Evolutionary conservation across 2,888 invertebrate species (phyloP), one percentile per base, ranked within the genome.

Genomic region (Diloba caeruleocephala): DNA sequence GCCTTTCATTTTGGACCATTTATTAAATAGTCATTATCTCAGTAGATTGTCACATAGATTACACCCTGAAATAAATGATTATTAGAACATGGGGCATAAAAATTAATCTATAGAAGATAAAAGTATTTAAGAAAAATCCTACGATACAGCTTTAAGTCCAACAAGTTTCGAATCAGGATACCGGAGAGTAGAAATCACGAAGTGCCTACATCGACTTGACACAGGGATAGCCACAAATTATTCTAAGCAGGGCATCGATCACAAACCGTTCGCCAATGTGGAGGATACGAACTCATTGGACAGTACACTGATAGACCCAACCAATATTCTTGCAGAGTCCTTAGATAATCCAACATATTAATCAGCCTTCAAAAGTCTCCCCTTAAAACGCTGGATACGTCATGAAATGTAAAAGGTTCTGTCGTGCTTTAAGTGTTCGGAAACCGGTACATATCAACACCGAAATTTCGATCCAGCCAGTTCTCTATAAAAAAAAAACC

Each of bases 401-500:
- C 39, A 53, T 41, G 49, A 61, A 56, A 52, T 54, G 26, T 60
- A 51, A 54, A 52, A 67, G 38, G 67, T 62, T 56, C 58, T n/a
- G 63, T 74, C 57, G 52, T 57, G 44, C 62, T 28, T 43, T 50
- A 62, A 60, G 50, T 57, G 55, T 64, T 59, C 67, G 31, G 54
- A 71, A 54, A 56, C 45, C 44, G 53, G 51, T 55, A 44, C 70
- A 71, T 73, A 67, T 65, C 58, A 68, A 68, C 64, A 69, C 54
- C 68, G 65, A 67, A 63, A 66, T 64, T 55, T 56, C 48, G 49
- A 48, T 51, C 52, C 43, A 66, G 37, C 21, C 61, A 63, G 53
- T 55, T 59, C 57, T 52, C 66, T 66, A 65, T 72, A 73, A 7
- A 67, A 73, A 7, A 67, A 66, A 64, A 67, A 62, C 79, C 80